phyloP scores from a whole-genome alignment of 2,888 invertebrate genomes.

The Ochropacha duplaris region DNA sequence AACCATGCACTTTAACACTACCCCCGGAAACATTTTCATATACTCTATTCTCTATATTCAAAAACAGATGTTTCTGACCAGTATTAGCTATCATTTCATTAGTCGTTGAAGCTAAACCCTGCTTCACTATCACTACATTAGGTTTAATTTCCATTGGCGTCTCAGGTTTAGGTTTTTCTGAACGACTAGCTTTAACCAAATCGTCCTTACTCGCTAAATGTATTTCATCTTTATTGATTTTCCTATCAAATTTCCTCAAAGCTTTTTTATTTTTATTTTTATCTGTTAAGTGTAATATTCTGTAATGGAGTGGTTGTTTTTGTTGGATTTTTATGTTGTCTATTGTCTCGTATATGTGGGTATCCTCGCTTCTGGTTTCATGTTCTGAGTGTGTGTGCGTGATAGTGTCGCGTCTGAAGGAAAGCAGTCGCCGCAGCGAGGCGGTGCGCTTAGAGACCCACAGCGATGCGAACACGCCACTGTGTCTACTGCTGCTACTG shows the following conservation, averaged over 20 bases:
- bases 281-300: constrained; percentile 20
- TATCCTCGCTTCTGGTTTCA: constrained; percentile 13
- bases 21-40: constrained; percentile 28
- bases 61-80: constrained; percentile 30
- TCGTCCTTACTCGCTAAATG: constrained; percentile 43
- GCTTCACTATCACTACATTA: constrained; percentile 81
- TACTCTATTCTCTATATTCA: constrained; percentile 33
- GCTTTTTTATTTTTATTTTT: constrained; percentile 29
- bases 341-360: background rate
- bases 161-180: constrained; percentile 11
- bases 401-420: background rate
- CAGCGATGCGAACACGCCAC: background rate
- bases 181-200: constrained; percentile 18
- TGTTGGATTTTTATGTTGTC: background rate
- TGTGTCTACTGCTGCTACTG: background rate
- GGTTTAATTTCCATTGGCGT: constrained; percentile 37
- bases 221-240: constrained; percentile 68
- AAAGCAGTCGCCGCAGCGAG: background rate
- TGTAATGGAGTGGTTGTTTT: constrained; percentile 17
- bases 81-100: constrained; percentile 71
- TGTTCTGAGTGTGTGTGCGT: background rate
- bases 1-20: constrained; percentile 32
- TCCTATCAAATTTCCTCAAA: constrained; percentile 48
- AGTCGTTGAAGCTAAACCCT: constrained; percentile 85
- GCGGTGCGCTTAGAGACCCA: background rate